Base-by-base conservation (phyloP, 2,113 vertebrate species). In the Pedetes capensis region DNA sequence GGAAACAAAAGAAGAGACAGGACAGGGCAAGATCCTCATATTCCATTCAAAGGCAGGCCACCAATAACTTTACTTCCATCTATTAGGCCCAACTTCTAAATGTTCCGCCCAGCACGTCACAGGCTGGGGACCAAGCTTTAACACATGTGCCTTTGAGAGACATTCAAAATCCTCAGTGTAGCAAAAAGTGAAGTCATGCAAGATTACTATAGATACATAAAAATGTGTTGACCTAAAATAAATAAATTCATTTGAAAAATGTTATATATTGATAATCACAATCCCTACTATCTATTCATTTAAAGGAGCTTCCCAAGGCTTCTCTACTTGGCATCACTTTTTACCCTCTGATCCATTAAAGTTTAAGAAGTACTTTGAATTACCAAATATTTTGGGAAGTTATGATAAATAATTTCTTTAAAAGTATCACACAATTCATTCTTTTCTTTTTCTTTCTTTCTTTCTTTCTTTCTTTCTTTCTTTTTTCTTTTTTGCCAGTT, bases 381-480 rank as follows among this genome's bases (percentile, higher is more conserved):
- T 61, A 68, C 22, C 57, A 74, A 61, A 80, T 68, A 64, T 13
- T 7, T 71, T 78, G 49, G 49, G 57, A 93, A 81, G 72, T 49
- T 49, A 44, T 13, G 53, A 82, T 89, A 42, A 11, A 53, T 82
- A 74, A 79, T 86, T 66, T 89, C 59, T 78, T 90, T 79, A 27
- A 87, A 83, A 91, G 71, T 72, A 95, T 87, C 75, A 44, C 74
- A 37, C 57, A 90, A 85, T 91, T 97, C 84, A 68, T 87, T 89
- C 80, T 84, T 84, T 92, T 80, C 42, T 27, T 39, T 29, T 53
- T 89, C 80, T 84, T 84, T 92, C 75, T 51, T 27, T 39, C 23
- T 53, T 91, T 97, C 84, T 72, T 87, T 89, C 80, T 84, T 84
- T 92, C 75, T 51, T 27, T 39, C 23, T 53, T n/a, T n/a, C n/a